Percentiles rank a stretch among this genome's conserved stretches.
phyloP scores from a whole-genome alignment of 2,113 vertebrate species.

The Podarcis raffonei region DNA sequence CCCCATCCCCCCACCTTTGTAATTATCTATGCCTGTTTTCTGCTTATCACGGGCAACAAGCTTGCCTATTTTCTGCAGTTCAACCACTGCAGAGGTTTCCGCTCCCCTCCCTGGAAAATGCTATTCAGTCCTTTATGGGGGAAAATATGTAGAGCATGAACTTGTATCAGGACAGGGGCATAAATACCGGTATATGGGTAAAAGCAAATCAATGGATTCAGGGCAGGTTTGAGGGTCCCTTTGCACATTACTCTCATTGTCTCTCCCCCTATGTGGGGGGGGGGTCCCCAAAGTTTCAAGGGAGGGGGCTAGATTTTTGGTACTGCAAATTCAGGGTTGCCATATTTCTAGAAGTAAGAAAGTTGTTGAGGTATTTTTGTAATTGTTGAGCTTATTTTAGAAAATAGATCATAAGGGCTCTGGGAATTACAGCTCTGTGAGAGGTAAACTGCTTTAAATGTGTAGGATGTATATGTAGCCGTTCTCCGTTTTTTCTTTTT shows the following conservation, averaged over 20 bases:
- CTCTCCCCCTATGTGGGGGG: neutral
- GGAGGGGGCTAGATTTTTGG: neutral
- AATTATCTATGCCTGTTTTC: neutral
- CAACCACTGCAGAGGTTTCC: too few species aligned
- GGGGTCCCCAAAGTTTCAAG: neutral
- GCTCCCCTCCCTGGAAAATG: too few species aligned
- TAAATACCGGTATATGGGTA: neutral
- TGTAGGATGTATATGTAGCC: too few species aligned
- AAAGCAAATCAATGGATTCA: neutral
- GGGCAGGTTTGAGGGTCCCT: neutral
- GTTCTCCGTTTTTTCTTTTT: neutral
- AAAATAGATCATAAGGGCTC: too few species aligned
- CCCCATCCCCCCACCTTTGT: neutral
- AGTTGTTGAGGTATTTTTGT: too few species aligned
- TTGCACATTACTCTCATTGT: neutral
- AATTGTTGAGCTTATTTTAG: too few species aligned
- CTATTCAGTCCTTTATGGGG: neutral
- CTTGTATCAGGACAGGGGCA: neutral
- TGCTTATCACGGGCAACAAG: neutral
- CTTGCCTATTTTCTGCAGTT: neutral
- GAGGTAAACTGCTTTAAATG: too few species aligned
- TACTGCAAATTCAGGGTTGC: too few species aligned
- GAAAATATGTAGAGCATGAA: neutral
- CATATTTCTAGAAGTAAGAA: too few species aligned
- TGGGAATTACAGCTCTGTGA: too few species aligned